These are phyloP conservation scores for Latrodectus elegans DNA, from an alignment of 2,888 invertebrate species.

Conservation along the genomic window DNA sequence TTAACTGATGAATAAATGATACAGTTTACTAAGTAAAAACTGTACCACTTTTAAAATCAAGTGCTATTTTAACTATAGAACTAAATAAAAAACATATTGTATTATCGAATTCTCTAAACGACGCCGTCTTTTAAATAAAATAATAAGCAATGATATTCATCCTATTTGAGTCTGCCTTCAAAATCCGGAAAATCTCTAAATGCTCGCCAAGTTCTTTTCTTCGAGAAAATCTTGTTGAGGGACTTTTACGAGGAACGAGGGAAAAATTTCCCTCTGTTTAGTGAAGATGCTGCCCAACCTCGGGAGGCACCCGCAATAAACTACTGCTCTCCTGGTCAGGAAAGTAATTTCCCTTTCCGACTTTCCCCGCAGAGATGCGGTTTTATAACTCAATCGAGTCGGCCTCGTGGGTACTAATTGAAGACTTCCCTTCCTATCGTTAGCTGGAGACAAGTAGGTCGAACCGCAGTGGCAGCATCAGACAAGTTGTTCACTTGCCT, in stretches of 20 bases:
- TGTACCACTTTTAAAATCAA: no score
- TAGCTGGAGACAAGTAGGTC: background rate
- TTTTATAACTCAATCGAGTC: constrained; percentile 2
- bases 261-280: constrained; percentile 9
- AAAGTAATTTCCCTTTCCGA: background rate
- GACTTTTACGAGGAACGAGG: constrained; percentile 27
- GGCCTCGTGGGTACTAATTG: background rate
- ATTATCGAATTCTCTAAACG: no score
- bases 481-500: no score
- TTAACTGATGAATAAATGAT: no score
- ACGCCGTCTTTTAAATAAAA: no score
- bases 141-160: no score
- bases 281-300: background rate
- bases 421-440: background rate
- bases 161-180: no score
- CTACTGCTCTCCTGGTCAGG: background rate
- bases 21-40: no score
- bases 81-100: no score
- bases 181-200: no score
- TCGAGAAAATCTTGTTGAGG: background rate
- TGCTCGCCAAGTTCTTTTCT: background rate
- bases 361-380: background rate
- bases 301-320: constrained; percentile 16
- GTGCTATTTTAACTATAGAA: no score
- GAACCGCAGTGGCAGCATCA: no score